These are phyloP conservation scores for Scotopteryx bipunctaria DNA, from an alignment of 2,888 invertebrate genomes.

Conservation along the genomic window DNA sequence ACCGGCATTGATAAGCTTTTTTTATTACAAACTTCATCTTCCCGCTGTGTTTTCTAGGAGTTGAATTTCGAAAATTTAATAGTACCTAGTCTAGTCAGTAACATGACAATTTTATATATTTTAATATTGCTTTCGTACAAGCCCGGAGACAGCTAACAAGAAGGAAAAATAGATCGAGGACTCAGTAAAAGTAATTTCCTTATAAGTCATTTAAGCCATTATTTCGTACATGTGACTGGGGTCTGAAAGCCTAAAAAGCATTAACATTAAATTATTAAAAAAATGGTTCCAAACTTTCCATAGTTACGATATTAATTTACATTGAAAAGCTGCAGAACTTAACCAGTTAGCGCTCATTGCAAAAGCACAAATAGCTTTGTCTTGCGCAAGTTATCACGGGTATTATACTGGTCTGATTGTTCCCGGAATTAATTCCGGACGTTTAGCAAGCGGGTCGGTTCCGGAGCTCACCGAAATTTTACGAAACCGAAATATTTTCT, in stretches of 20 bases:
- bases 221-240: too few relatives aligned
- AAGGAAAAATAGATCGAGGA: too few relatives aligned
- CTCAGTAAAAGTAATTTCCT: too few relatives aligned
- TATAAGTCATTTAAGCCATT: too few relatives aligned
- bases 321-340: neutral
- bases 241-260: neutral
- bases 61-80: too few relatives aligned
- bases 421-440: slow-evolving; percentile 32
- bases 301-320: neutral
- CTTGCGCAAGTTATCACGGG: slow-evolving; percentile 27
- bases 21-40: too few relatives aligned
- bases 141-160: too few relatives aligned
- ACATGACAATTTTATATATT: too few relatives aligned
- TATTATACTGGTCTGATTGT: slow-evolving; percentile 27
- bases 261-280: neutral
- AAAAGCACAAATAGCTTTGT: slow-evolving; percentile 31
- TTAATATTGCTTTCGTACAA: too few relatives aligned
- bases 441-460: slow-evolving; percentile 17
- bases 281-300: neutral
- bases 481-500: neutral
- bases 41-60: too few relatives aligned
- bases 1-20: too few relatives aligned
- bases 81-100: too few relatives aligned
- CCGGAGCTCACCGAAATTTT: slow-evolving; percentile 6
- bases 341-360: slow-evolving; percentile 9